These are phyloP conservation scores for Chiloscyllium punctatum DNA, from an alignment of 2,797 vertebrate genomes.

Conservation along the genomic window DNA sequence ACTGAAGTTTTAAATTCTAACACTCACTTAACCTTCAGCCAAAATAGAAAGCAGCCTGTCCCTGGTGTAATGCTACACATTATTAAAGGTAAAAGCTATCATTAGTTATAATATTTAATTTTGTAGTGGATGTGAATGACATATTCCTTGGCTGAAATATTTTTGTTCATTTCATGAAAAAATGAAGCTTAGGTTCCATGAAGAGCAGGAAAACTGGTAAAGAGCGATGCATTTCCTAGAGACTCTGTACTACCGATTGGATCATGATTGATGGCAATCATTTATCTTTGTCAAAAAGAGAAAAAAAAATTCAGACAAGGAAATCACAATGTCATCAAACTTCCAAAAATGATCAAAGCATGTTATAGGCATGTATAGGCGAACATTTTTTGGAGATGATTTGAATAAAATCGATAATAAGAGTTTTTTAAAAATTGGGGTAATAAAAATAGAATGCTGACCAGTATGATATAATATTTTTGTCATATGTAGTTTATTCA, in stretches of 20 bases:
- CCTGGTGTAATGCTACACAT: conserved; percentile 64
- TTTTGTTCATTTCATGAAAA: conserved; percentile 75
- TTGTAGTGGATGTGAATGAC: conserved; percentile 73
- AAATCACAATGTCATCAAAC: conserved; percentile 79
- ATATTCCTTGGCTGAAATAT: conserved; percentile 60
- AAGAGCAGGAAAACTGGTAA: conserved; percentile 66
- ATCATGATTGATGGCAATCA: conserved; percentile 83
- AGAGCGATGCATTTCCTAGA: conserved; percentile 63
- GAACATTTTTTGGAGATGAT: not conserved
- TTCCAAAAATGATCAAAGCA: conserved; percentile 61
- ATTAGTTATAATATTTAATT: conserved; percentile 81
- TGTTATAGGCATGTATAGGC: not conserved
- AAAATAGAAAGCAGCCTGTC: conserved; percentile 70
- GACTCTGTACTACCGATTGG: conserved; percentile 66
- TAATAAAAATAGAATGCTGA: not conserved
- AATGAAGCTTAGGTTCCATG: conserved; percentile 67
- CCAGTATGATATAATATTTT: not conserved
- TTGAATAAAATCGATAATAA: not conserved
- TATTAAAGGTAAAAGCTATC: conserved; percentile 67
- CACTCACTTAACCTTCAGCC: conserved; percentile 81
- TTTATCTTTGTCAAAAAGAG: conserved; percentile 82
- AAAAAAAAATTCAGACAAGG: conserved; percentile 70
- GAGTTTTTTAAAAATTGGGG: not conserved
- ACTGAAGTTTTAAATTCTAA: conserved; percentile 47
- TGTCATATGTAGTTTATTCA: not conserved